These are phyloP conservation scores for Cercocebus atys DNA, from an alignment of 2,113 vertebrate species.

Conservation along the genomic window DNA sequence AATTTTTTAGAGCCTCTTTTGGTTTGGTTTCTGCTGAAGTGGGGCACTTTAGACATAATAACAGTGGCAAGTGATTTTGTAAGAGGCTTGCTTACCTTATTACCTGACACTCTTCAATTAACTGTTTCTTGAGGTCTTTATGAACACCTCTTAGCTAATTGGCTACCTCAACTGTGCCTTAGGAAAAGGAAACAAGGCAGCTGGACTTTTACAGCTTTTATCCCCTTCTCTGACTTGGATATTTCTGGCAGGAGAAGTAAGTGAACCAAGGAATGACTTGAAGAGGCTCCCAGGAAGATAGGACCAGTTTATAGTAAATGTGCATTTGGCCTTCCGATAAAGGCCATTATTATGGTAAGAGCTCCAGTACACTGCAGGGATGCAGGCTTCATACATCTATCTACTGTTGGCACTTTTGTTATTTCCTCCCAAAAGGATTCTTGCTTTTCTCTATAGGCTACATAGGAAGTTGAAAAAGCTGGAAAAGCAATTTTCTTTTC, in stretches of 20 bases:
- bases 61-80: neutral
- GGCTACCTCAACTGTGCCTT: neutral
- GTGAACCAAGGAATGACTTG: neutral
- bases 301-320: neutral
- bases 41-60: neutral
- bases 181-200: neutral
- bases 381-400: conserved; percentile 52
- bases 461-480: conserved; percentile 69
- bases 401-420: conserved; percentile 74
- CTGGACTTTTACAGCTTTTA: neutral
- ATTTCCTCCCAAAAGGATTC: conserved; percentile 76
- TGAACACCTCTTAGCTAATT: neutral
- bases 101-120: neutral
- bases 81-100: neutral
- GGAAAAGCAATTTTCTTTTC: conserved; percentile 78
- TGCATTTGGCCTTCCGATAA: conserved; percentile 34
- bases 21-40: neutral
- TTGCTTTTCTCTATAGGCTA: conserved; percentile 58
- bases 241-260: conserved; percentile 49
- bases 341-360: neutral
- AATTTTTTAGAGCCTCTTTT: neutral
- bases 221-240: neutral
- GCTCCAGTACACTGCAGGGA: neutral
- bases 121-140: neutral
- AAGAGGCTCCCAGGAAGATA: neutral